phyloP scores from a whole-genome alignment of 2,888 invertebrate species.

The Drosophila melanosoma region DNA sequence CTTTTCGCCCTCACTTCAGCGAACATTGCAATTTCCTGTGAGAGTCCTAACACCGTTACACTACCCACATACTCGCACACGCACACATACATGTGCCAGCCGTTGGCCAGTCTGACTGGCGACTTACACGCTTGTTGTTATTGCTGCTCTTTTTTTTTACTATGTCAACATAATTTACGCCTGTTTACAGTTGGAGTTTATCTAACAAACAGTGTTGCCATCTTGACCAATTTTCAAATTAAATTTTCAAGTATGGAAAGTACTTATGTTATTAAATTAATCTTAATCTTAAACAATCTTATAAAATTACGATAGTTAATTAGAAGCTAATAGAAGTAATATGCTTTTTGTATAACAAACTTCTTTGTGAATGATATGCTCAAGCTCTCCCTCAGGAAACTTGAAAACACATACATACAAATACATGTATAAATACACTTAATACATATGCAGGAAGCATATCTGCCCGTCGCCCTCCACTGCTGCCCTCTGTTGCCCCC shows the following conservation, averaged over 20 bases:
- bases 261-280: background rate
- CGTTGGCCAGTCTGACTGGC: conserved; percentile 78
- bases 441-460: conserved; percentile 32
- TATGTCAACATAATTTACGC: conserved; percentile 61
- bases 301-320: background rate
- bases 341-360: background rate
- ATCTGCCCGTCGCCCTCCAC: conserved; percentile 30
- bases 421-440: conserved; percentile 2
- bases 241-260: background rate
- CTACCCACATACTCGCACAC: background rate
- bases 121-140: conserved; percentile 40
- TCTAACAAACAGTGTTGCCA: conserved; percentile 34
- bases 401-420: conserved; percentile 4
- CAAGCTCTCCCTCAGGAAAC: conserved; percentile 10
- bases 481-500: conserved; percentile 3
- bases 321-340: background rate
- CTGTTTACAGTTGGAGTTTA: conserved; percentile 51
- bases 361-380: conserved; percentile 26
- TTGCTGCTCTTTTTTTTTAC: conserved; percentile 14
- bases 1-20: conserved; percentile 55
- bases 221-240: conserved; percentile 7
- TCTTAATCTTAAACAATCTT: background rate
- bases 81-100: conserved; percentile 58
- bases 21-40: conserved; percentile 73
- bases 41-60: conserved; percentile 7